These are phyloP conservation scores for Vidua chalybeata DNA, from an alignment of 2,113 vertebrate species.

Conservation along the genomic window DNA sequence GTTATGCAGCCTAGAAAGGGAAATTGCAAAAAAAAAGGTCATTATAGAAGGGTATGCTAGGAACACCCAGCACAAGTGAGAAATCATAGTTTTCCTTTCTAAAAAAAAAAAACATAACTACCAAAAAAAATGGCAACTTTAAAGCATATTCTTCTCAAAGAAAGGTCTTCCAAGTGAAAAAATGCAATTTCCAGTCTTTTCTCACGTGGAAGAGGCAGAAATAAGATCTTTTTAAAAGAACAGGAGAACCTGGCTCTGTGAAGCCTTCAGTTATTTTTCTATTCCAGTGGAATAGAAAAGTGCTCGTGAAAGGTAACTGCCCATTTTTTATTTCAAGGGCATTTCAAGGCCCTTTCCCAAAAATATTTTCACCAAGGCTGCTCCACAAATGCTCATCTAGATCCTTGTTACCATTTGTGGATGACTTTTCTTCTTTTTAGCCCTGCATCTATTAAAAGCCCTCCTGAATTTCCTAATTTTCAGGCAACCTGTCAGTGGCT, in stretches of 20 bases:
- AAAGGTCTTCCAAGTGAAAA: not conserved
- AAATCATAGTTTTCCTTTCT: not conserved
- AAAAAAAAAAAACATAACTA: not conserved
- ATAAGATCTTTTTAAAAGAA: not conserved
- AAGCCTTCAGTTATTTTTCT: not conserved
- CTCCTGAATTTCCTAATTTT: not conserved
- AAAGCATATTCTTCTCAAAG: not conserved
- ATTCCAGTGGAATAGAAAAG: not conserved
- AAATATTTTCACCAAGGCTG: not conserved
- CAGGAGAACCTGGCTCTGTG: not conserved
- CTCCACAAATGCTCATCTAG: not conserved
- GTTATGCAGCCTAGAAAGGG: not conserved
- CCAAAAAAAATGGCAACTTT: not conserved
- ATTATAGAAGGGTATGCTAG: not conserved
- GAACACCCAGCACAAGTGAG: not conserved
- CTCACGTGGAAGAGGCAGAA: not conserved
- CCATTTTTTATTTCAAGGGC: not conserved
- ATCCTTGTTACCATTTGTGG: not conserved
- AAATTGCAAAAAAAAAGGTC: not conserved
- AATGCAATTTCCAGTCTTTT: not conserved
- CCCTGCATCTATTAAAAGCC: not conserved
- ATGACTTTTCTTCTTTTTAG: not conserved
- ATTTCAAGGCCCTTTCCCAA: not conserved
- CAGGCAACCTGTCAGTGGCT: not conserved
- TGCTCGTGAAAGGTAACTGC: not conserved